Conservation (phyloP, 92 coral and sea anemone species). For the Umimayanthus chanpuru region DNA sequence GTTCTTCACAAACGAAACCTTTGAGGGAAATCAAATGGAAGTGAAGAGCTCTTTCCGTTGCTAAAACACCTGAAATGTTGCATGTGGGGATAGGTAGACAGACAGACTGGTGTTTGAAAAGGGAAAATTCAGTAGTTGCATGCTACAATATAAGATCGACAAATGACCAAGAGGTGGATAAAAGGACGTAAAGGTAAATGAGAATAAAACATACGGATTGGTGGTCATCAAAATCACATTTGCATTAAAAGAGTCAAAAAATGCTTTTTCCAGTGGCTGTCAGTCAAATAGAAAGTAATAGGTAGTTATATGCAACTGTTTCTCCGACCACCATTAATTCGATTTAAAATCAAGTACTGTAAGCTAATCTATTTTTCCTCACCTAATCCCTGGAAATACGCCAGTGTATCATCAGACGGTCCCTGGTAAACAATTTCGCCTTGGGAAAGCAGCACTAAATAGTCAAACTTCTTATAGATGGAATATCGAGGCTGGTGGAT, state of each 20-base stretch:
- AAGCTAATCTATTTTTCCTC: constrained; percentile 7
- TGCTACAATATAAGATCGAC: background rate
- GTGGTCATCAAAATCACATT: background rate
- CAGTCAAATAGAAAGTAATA: background rate
- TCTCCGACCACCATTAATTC: no score
- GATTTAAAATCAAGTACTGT: background rate
- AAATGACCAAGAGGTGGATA: background rate
- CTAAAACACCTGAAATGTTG: no score
- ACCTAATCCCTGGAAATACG: constrained; percentile 86
- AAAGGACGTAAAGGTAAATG: background rate
- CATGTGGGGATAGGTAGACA: background rate
- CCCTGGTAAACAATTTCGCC: constrained; percentile 95
- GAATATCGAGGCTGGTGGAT: constrained; percentile 98
- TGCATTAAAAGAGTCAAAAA: background rate
- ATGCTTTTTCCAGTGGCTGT: background rate
- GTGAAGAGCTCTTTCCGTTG: background rate
- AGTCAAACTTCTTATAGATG: constrained; percentile 84
- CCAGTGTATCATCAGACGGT: constrained; percentile 71
- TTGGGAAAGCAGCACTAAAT: constrained; percentile 70
- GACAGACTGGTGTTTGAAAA: no score
- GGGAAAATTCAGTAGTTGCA: background rate
- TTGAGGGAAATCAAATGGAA: background rate
- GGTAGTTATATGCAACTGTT: no score
- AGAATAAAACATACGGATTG: no score
- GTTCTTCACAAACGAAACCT: constrained; percentile 90